phyloP scores from a whole-genome alignment of 2,797 vertebrate species.

The Cyclopterus lumpus region DNA sequence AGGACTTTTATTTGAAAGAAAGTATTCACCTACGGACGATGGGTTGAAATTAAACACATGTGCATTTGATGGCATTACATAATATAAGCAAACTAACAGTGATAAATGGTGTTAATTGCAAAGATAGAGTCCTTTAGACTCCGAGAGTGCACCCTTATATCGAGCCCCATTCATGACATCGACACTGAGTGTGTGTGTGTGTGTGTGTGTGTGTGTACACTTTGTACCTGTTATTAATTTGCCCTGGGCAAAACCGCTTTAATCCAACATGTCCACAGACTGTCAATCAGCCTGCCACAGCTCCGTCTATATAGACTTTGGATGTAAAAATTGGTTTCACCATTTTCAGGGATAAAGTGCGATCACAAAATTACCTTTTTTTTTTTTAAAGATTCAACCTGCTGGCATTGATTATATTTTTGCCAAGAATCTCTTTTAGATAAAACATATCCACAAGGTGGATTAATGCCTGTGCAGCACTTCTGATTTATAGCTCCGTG shows the following conservation, averaged over 20 bases:
- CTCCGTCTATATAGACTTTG: not conserved
- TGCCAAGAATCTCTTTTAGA: not conserved
- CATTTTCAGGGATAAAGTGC: not conserved
- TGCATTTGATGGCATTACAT: slow-evolving; percentile 4
- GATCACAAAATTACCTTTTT: not conserved
- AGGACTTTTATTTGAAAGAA: slow-evolving; percentile 30
- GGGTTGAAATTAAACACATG: slow-evolving; percentile 4
- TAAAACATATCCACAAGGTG: not conserved
- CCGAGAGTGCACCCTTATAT: not conserved
- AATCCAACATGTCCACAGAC: slow-evolving; percentile 15
- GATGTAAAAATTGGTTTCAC: not conserved
- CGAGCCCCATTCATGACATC: not conserved
- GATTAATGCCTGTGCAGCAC: slow-evolving; percentile 6
- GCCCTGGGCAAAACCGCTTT: not conserved
- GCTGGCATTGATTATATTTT: not conserved
- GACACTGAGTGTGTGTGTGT: not conserved
- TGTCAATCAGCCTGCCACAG: not conserved
- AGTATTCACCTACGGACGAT: slow-evolving; percentile 10
- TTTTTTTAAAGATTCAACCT: not conserved
- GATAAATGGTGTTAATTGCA: not conserved
- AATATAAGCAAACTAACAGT: not conserved
- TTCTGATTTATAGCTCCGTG: slow-evolving; percentile 12
- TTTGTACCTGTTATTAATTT: too few relatives aligned
- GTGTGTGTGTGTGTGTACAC: too few relatives aligned
- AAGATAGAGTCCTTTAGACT: not conserved